phyloP scores from a whole-genome alignment of 2,888 invertebrate species.

The Odontothrips loti region DNA sequence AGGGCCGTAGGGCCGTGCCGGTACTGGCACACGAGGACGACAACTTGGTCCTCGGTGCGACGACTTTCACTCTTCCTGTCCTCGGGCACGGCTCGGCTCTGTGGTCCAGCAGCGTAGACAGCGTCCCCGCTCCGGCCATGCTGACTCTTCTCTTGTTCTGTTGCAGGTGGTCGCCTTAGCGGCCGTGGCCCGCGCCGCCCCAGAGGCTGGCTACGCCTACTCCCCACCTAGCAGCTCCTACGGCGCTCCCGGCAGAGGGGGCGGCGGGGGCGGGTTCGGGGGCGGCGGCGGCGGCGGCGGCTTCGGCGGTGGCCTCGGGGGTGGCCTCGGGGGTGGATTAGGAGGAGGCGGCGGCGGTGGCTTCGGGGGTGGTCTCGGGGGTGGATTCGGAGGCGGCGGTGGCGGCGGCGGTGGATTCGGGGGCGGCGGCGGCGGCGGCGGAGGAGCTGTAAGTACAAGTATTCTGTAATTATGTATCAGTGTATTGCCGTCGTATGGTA shows the following conservation, averaged over 20 bases:
- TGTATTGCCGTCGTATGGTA: neutral
- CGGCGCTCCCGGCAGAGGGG: slow-evolving; percentile 42
- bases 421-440: slow-evolving; percentile 37
- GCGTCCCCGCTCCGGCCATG: neutral
- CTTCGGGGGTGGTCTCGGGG: slow-evolving; percentile 35
- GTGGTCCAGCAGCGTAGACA: neutral
- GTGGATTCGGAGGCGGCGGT: slow-evolving; percentile 36
- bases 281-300: slow-evolving; percentile 7
- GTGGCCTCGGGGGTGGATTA: neutral
- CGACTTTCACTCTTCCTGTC: neutral
- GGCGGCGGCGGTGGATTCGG: neutral
- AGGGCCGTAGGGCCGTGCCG: neutral
- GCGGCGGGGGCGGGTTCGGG: slow-evolving; percentile 29
- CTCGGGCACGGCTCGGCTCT: neutral
- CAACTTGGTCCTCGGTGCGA: too few species aligned
- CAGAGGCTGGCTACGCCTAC: slow-evolving; percentile 46
- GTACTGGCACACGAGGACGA: too few species aligned
- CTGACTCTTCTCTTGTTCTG: neutral
- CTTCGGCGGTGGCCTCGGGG: neutral
- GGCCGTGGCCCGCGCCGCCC: slow-evolving; percentile 46
- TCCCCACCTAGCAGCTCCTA: slow-evolving; percentile 43
- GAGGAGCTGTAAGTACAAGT: slow-evolving; percentile 33
- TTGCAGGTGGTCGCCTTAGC: slow-evolving; percentile 46
- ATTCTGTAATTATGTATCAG: too few species aligned
- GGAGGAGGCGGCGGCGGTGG: neutral